A percentile compares a stretch with the other conserved stretches of the same genome.
Evolutionary conservation across 2,888 invertebrate species (phyloP).

Genomic region (Pocota personata): DNA sequence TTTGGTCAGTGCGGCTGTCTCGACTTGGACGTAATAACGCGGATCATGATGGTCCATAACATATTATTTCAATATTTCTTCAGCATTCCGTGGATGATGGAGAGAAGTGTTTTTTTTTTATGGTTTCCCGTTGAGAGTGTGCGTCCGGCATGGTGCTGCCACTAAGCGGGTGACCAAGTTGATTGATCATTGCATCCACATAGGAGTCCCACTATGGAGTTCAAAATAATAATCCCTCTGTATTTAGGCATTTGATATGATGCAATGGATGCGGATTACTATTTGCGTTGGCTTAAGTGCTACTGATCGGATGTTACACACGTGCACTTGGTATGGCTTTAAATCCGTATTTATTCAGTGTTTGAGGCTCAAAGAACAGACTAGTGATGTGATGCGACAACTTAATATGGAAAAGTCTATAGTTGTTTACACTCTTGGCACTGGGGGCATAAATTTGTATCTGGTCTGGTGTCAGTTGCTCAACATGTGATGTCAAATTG

Average conservation of each 20-base stretch:
- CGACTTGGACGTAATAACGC: constrained; percentile 35
- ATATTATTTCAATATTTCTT: constrained; percentile 62
- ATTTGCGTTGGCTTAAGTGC: neutral
- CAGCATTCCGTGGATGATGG: constrained; percentile 53
- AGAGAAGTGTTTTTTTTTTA: constrained; percentile 18
- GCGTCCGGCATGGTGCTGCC: constrained; percentile 46
- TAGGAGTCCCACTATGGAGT: constrained; percentile 45
- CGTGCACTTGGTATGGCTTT: constrained; percentile 23
- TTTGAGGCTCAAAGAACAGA: constrained; percentile 2
- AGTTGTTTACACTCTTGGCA: constrained; percentile 9
- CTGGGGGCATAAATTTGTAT: constrained; percentile 16
- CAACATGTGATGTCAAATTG: neutral
- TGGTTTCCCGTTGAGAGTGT: neutral
- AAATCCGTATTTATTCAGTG: neutral
- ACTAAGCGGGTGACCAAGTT: constrained; percentile 54
- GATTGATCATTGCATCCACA: constrained; percentile 64
- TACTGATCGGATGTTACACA: constrained; percentile 15
- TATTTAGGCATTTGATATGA: constrained; percentile 42
- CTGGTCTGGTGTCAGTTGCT: neutral
- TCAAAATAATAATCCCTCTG: constrained; percentile 54
- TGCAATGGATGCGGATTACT: constrained; percentile 26
- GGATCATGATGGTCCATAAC: constrained; percentile 53
- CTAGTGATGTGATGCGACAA: constrained; percentile 41
- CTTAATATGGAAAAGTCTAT: constrained; percentile 1
- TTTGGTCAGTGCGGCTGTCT: constrained; percentile 63